Base-by-base conservation (phyloP, 2,113 vertebrate genomes). In the Tenebrosternarchus preto region DNA sequence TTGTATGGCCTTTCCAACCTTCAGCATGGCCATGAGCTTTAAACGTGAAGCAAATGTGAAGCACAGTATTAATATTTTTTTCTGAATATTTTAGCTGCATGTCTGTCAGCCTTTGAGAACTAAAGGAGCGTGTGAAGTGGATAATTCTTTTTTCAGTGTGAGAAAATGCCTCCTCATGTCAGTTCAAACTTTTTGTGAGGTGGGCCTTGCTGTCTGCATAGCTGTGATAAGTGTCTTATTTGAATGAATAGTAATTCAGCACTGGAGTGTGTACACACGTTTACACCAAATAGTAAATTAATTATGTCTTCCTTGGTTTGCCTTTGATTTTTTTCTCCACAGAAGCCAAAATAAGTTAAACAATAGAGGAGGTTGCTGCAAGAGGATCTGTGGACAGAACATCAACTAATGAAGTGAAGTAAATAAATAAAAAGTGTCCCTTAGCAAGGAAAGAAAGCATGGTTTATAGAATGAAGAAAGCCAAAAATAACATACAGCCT, bases 141-240 rank as follows among this genome's bases (percentile, higher is more conserved):
- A 89, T 91, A 91, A 91, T 92, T 92, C 87, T 88, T 69, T 68
- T 63, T 82, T 90, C 83, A 86, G 75, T 81, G 81, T 77, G 82
- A 89, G 88, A 91, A 87, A 89, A 86, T 83, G 85, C 84, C 85
- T 91, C 86, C 87, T 85, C 82, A 81, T 91, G 90, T 93, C 90
- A 92, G 91, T 90, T 88, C 86, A 88, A n/a, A 89, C 91, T 91
- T 92, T 86, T 90, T 91, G 89, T 90, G 90, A 92, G 91, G 92
- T 91, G 88, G 85, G 86, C 86, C 86, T 86, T 77, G 73, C 86
- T 87, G 91, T 91, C 93, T 93, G 92, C 88, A 86, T 71, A 80
- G 84, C 78, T 88, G 87, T 89, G 92, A 93, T 94, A 93, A 92
- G 89, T 93, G 89, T 89, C 89, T 90, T 89, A 90, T 93, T 93